These are phyloP conservation scores for Apamea monoglypha DNA, from an alignment of 2,888 invertebrate genomes.

Conservation along the genomic window DNA sequence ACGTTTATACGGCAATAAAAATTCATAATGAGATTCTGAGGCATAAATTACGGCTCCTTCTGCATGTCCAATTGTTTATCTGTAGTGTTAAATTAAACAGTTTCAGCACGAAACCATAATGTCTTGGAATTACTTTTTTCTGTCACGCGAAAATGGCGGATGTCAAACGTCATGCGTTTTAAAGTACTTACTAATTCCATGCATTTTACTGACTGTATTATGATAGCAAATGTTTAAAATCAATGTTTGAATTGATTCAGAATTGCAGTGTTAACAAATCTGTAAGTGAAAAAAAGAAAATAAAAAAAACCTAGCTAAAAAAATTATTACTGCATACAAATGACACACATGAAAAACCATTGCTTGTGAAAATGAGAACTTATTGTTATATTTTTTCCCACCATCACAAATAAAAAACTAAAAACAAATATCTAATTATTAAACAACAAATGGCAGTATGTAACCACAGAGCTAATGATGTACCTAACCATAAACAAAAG, in stretches of 20 bases:
- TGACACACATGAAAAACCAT: slow-evolving; percentile 20
- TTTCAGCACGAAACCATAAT: slow-evolving; percentile 34
- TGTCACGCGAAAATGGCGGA: background rate
- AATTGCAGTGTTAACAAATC: background rate
- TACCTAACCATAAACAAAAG: slow-evolving; percentile 57
- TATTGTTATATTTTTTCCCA: slow-evolving; percentile 29
- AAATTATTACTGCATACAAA: background rate
- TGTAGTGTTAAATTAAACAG: slow-evolving; percentile 47
- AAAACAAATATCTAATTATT: slow-evolving; percentile 45
- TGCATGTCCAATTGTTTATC: slow-evolving; percentile 57
- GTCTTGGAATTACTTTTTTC: slow-evolving; percentile 19
- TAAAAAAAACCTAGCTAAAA: background rate
- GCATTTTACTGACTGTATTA: background rate
- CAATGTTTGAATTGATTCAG: background rate
- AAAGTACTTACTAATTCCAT: background rate
- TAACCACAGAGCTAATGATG: slow-evolving; percentile 42
- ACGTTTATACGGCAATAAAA: slow-evolving; percentile 66
- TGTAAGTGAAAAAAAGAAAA: background rate
- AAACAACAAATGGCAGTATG: slow-evolving; percentile 50
- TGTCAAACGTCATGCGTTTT: background rate
- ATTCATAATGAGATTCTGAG: slow-evolving; percentile 58
- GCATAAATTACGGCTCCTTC: slow-evolving; percentile 49
- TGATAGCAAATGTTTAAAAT: background rate
- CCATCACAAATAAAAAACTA: slow-evolving; percentile 17
- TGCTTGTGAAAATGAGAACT: slow-evolving; percentile 11